phyloP scores from a whole-genome alignment of 2,797 vertebrate genomes.

The Alosa sapidissima region DNA sequence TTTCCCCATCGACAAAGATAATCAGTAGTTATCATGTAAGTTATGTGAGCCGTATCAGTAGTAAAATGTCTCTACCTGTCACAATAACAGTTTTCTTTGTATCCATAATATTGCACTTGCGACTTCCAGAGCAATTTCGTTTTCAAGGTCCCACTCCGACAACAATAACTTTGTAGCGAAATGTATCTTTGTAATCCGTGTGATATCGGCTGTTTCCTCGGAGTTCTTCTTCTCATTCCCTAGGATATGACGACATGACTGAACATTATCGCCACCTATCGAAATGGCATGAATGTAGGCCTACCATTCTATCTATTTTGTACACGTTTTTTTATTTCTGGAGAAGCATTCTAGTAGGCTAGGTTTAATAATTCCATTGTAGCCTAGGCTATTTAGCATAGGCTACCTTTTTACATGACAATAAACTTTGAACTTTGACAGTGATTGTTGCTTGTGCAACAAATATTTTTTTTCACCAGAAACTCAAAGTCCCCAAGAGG shows the following conservation, averaged over 20 bases:
- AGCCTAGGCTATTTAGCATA: too few species aligned
- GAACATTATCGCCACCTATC: conserved; percentile 14
- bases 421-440: too few species aligned
- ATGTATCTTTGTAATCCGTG: not conserved
- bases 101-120: conserved; percentile 58
- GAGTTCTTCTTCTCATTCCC: not conserved
- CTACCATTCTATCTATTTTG: too few species aligned
- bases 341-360: too few species aligned
- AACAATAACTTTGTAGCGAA: conserved; percentile 18
- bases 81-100: conserved; percentile 71
- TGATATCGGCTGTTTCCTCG: not conserved
- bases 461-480: too few species aligned
- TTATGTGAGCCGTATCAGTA: not conserved
- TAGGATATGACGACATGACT: not conserved
- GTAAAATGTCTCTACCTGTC: conserved; percentile 62
- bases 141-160: not conserved
- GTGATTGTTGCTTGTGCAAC: too few species aligned
- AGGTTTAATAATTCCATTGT: too few species aligned
- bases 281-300: not conserved
- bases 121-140: not conserved
- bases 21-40: not conserved
- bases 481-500: too few species aligned
- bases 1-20: not conserved
- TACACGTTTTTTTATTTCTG: too few species aligned
- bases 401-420: too few species aligned